These are phyloP conservation scores for Sparidentex hasta DNA, from an alignment of 2,797 vertebrate genomes.

Conservation along the genomic window DNA sequence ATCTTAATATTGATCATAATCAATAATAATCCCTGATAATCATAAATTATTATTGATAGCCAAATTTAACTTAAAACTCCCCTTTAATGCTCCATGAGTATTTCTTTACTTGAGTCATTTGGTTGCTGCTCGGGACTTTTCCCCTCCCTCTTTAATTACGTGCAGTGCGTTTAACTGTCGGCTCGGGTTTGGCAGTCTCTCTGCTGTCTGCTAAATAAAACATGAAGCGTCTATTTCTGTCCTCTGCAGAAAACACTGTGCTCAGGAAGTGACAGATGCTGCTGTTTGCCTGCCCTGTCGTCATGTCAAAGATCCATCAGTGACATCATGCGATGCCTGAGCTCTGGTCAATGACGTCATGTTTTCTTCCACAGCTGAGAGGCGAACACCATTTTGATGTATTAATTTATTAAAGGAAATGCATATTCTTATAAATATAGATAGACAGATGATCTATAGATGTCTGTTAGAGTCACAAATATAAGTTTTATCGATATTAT, in stretches of 20 bases:
- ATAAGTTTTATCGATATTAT: no score
- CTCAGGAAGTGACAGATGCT: conserved; percentile 33
- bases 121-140: conserved; percentile 32
- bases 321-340: conserved; percentile 1
- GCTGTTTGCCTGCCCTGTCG: conserved; percentile 16
- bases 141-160: conserved; percentile 54
- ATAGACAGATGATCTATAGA: no score
- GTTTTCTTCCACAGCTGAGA: not conserved
- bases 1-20: no score
- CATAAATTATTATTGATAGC: no score
- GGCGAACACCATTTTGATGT: not conserved
- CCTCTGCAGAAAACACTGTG: conserved; percentile 32
- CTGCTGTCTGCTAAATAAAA: conserved; percentile 73
- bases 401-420: not conserved
- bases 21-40: no score
- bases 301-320: not conserved
- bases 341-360: not conserved
- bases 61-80: no score
- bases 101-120: conserved; percentile 14
- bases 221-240: conserved; percentile 71
- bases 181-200: conserved; percentile 64
- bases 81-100: no score
- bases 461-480: no score
- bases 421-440: no score
- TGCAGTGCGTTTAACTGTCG: conserved; percentile 57